Percentiles rank a stretch among this genome's conserved stretches.
Conservation (phyloP, 2,797 vertebrate genomes). For the Hozukius guyotensis region DNA sequence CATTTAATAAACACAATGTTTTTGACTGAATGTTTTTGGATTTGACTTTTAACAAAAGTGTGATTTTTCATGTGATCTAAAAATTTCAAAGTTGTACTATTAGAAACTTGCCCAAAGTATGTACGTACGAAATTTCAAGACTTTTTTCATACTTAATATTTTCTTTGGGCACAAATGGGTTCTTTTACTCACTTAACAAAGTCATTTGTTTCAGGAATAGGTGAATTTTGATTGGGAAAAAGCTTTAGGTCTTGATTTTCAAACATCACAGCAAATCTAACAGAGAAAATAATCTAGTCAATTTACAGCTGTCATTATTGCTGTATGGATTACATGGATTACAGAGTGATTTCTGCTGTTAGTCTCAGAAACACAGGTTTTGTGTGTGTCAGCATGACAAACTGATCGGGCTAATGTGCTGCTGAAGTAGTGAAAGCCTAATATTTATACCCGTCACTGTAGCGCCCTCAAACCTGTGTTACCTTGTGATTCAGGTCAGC, state of each 20-base stretch:
- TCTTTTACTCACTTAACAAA: background rate
- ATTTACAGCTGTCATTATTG: constrained; percentile 46
- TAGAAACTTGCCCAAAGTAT: too few species aligned
- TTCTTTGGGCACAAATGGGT: too few species aligned
- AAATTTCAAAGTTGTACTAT: too few species aligned
- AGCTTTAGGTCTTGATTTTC: constrained; percentile 2
- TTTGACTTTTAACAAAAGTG: too few species aligned
- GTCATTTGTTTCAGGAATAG: background rate
- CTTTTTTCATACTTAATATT: too few species aligned
- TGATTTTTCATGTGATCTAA: too few species aligned
- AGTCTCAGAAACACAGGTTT: constrained; percentile 37
- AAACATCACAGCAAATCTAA: constrained; percentile 41
- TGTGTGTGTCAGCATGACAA: constrained; percentile 28
- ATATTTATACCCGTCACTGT: constrained; percentile 10
- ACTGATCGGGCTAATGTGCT: constrained; percentile 27
- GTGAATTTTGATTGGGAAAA: background rate
- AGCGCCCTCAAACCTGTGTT: background rate
- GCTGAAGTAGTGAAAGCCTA: constrained; percentile 5
- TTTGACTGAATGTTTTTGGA: too few species aligned
- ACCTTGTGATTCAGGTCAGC: background rate
- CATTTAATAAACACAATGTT: too few species aligned
- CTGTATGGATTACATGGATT: constrained; percentile 63
- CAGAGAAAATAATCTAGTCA: constrained; percentile 45
- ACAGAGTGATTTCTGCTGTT: constrained; percentile 46
- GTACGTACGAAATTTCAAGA: too few species aligned